Conservation (phyloP, 2,888 invertebrate genomes). For the Bombylius major region DNA sequence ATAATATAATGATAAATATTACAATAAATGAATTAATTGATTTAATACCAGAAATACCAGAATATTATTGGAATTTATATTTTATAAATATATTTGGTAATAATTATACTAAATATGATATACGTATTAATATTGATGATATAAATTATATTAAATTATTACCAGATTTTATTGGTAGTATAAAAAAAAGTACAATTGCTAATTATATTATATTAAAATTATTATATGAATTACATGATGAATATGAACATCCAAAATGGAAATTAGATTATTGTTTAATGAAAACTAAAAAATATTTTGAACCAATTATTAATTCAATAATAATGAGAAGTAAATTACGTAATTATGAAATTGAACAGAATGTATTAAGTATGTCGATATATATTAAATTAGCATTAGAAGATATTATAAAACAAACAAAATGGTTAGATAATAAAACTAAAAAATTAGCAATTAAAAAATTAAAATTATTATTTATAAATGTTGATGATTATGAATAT, state of each 20-base stretch:
- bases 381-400: constrained; percentile 1
- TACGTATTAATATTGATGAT: background rate
- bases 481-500: constrained; percentile 1
- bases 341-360: background rate
- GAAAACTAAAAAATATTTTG: background rate
- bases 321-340: background rate
- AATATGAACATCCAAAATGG: background rate
- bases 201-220: constrained; percentile 1
- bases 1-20: background rate
- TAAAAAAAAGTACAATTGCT: background rate
- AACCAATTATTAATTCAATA: background rate
- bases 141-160: background rate
- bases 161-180: background rate
- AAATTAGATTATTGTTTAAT: background rate
- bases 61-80: background rate
- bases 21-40: background rate
- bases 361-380: background rate
- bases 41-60: background rate
- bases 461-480: background rate
- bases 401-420: background rate
- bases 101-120: background rate
- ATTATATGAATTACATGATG: background rate
- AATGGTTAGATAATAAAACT: constrained; percentile 1
- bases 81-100: background rate
- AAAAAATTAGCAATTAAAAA: background rate